Conservation (phyloP, 2,113 vertebrate genomes). For the Saimiri boliviensis region DNA sequence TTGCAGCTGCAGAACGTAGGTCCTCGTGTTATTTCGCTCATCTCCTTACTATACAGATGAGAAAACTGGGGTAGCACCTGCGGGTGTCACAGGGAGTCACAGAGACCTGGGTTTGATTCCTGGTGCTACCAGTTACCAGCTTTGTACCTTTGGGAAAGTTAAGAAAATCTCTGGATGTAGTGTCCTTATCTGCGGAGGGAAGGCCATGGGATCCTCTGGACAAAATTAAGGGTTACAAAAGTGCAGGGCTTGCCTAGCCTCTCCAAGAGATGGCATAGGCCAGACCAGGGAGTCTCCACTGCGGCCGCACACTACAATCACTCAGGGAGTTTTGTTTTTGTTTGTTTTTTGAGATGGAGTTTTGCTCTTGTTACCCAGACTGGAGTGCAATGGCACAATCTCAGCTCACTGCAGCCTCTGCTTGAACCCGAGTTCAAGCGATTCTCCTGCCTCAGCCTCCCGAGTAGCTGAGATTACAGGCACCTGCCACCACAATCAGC, state of each 20-base stretch:
- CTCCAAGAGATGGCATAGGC: too few species aligned
- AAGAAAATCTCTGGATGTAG: background rate
- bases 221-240: background rate
- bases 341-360: too few species aligned
- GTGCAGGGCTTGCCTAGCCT: background rate
- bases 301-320: background rate
- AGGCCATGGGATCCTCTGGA: background rate
- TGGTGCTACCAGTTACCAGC: background rate
- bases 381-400: too few species aligned
- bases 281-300: background rate
- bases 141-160: background rate
- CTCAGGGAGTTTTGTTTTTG: background rate
- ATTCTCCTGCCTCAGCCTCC: too few species aligned
- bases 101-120: background rate
- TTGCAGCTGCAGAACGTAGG: background rate
- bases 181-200: background rate
- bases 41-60: background rate
- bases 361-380: too few species aligned
- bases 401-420: too few species aligned
- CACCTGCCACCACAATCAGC: too few species aligned
- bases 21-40: background rate
- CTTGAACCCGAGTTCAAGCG: too few species aligned
- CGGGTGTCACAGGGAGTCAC: background rate
- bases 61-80: background rate
- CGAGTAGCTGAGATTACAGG: too few species aligned